These are phyloP conservation scores for Pseudopodoces humilis DNA, from an alignment of 2,113 vertebrate species.

Conservation along the genomic window DNA sequence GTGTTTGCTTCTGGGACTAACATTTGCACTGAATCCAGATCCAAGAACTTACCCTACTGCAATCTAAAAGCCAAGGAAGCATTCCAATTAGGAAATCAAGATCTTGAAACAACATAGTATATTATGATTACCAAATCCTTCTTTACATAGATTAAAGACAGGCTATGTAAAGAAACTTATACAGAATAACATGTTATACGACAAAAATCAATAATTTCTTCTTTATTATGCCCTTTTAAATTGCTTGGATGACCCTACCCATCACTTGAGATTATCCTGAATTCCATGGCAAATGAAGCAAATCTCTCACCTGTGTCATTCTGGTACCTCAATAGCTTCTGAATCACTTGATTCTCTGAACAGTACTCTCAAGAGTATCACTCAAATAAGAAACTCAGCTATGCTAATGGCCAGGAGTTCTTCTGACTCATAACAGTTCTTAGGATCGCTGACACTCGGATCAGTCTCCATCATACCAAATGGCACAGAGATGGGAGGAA, in stretches of 20 bases:
- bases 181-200: background rate
- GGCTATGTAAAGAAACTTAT: background rate
- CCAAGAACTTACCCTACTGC: background rate
- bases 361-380: background rate
- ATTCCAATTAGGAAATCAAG: background rate
- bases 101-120: background rate
- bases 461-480: background rate
- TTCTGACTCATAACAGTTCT: background rate
- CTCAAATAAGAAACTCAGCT: background rate
- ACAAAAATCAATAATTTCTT: background rate
- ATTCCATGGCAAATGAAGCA: background rate
- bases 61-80: background rate
- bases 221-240: background rate
- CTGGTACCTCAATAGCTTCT: background rate
- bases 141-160: background rate
- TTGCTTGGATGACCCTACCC: background rate
- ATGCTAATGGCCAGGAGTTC: background rate
- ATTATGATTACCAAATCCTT: background rate
- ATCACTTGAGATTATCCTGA: background rate
- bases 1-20: background rate
- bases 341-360: background rate
- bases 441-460: background rate
- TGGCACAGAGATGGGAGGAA: background rate
- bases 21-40: background rate
- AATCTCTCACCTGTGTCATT: background rate